Conservation (phyloP, 2,797 vertebrate genomes). For the Danio jaintianensis region DNA sequence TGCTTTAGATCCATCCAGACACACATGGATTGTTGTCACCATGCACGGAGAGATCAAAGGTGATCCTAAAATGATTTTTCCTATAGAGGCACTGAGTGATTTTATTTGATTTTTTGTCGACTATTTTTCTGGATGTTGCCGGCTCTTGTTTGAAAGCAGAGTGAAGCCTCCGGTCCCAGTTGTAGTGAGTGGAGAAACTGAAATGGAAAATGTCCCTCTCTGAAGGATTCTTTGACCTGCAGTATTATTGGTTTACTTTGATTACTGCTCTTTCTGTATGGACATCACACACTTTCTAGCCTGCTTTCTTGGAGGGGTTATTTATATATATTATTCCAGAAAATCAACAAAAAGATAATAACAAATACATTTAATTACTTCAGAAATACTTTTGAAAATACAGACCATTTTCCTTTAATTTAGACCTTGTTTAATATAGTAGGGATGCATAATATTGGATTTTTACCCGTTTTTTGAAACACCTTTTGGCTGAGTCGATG, state of each 20-base stretch:
- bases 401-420: too few species aligned
- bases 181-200: neutral
- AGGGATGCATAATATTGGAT: too few species aligned
- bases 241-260: slow-evolving; percentile 18
- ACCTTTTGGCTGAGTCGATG: too few species aligned
- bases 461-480: too few species aligned
- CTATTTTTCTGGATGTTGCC: slow-evolving; percentile 6
- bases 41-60: slow-evolving; percentile 32
- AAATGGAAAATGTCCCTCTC: slow-evolving; percentile 32
- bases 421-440: too few species aligned
- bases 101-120: neutral
- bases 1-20: slow-evolving; percentile 9
- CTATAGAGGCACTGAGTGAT: neutral
- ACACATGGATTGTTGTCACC: slow-evolving; percentile 5
- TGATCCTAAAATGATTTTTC: slow-evolving; percentile 42
- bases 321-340: too few species aligned
- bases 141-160: slow-evolving; percentile 41
- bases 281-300: neutral
- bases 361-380: too few species aligned
- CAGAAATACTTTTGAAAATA: too few species aligned
- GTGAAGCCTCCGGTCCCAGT: slow-evolving; percentile 8
- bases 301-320: neutral
- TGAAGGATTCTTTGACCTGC: slow-evolving; percentile 35
- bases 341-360: too few species aligned
- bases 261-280: neutral